A percentile compares a stretch with the other conserved stretches of the same genome.
These are phyloP conservation scores for Ecliptopera silaceata DNA, from an alignment of 2,888 invertebrate species.

Conservation along the genomic window DNA sequence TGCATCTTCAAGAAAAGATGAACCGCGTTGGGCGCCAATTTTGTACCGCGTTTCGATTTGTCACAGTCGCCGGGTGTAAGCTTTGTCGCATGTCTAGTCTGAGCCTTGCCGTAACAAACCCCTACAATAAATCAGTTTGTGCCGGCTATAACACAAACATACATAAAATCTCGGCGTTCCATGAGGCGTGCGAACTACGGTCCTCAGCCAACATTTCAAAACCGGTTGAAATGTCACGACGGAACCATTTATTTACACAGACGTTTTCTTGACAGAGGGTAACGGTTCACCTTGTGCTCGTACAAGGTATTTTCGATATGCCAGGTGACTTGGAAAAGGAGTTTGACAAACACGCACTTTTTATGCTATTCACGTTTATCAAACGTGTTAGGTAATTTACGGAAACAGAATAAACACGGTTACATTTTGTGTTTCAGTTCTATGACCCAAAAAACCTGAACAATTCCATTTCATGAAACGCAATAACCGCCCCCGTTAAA, in stretches of 20 bases:
- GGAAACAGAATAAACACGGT: background rate
- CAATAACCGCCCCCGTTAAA: background rate
- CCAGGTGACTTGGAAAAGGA: constrained; percentile 11
- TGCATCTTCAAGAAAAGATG: background rate
- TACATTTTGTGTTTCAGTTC: background rate
- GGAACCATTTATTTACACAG: constrained; percentile 35
- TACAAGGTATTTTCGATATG: constrained; percentile 18
- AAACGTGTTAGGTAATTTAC: background rate
- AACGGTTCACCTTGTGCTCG: constrained; percentile 22
- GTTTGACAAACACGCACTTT: background rate
- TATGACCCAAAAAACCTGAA: background rate
- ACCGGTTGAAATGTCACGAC: constrained; percentile 32
- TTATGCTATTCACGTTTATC: background rate
- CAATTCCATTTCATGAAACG: background rate
- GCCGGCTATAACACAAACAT: constrained; percentile 31
- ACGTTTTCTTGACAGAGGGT: constrained; percentile 32
- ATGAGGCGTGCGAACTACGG: constrained; percentile 23
- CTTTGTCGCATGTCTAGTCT: constrained; percentile 35
- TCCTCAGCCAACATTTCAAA: constrained; percentile 33
- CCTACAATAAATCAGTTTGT: constrained; percentile 35
- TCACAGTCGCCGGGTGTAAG: constrained; percentile 32
- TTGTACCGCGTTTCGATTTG: constrained; percentile 30
- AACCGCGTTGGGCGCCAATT: constrained; percentile 24
- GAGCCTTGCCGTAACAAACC: constrained; percentile 33
- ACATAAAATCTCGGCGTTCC: constrained; percentile 30